A percentile compares a stretch with the other conserved stretches of the same genome.
phyloP scores from a whole-genome alignment of 1,140 invertebrate species.

The Drosophila punjabiensis region DNA sequence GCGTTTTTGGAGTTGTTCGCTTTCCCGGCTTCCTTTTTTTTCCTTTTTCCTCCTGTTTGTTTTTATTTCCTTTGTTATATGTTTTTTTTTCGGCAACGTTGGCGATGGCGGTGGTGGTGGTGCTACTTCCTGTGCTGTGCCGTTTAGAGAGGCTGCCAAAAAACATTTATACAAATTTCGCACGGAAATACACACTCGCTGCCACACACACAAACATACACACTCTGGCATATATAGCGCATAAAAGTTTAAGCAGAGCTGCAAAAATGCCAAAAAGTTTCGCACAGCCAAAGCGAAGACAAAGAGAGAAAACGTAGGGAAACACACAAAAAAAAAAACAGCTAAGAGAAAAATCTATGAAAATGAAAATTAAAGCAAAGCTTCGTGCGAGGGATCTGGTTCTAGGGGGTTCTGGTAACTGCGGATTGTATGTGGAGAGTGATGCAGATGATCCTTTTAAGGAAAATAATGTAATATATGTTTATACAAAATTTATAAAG shows the following conservation, averaged over 20 bases:
- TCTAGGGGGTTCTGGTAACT: conserved; percentile 4
- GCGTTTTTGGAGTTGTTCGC: conserved; percentile 46
- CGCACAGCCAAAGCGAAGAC: conserved; percentile 67
- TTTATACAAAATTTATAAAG: neutral
- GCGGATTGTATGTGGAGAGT: neutral
- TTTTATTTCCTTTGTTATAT: conserved; percentile 21
- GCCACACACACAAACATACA: conserved; percentile 11
- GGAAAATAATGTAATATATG: neutral
- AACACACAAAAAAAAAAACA: conserved; percentile 20
- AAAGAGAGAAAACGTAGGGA: conserved; percentile 46
- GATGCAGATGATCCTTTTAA: conserved; percentile 2
- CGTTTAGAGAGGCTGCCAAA: conserved; percentile 80
- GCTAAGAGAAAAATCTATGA: conserved; percentile 76
- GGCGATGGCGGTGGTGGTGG: conserved; percentile 57
- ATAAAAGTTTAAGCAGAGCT: conserved; percentile 82
- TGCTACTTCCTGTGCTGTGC: conserved; percentile 78
- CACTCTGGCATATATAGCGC: conserved; percentile 47
- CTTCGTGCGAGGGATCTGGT: neutral
- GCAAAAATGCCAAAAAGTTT: conserved; percentile 82
- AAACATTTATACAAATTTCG: conserved; percentile 82
- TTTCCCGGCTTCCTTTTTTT: conserved; percentile 12
- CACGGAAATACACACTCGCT: conserved; percentile 71
- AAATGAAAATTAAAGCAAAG: conserved; percentile 80
- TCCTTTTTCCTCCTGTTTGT: conserved; percentile 9
- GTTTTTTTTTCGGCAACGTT: conserved; percentile 7